Evolutionary conservation across 2,113 vertebrate genomes (phyloP).

Genomic region (Tyrannus savana): DNA sequence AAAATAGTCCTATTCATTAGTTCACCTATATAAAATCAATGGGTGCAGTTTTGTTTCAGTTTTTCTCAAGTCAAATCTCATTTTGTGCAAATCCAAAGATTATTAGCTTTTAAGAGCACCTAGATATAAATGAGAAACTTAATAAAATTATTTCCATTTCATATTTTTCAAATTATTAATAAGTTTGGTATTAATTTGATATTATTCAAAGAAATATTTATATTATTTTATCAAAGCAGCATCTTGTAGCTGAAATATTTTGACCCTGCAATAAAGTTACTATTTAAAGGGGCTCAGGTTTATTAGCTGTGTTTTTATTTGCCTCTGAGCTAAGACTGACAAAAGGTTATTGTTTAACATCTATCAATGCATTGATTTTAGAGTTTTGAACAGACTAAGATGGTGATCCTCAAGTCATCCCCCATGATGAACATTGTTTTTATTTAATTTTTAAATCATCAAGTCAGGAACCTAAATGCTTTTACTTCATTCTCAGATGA

Average conservation of each 20-base stretch:
- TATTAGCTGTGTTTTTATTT: not conserved
- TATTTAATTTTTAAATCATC: not conserved
- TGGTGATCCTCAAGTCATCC: not conserved
- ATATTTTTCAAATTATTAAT: not conserved
- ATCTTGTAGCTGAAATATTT: not conserved
- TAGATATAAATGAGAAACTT: not conserved
- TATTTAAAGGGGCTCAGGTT: not conserved
- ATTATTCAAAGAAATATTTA: not conserved
- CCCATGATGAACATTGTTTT: not conserved
- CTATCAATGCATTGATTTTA: not conserved
- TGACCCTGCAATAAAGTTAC: not conserved
- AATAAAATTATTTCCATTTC: not conserved
- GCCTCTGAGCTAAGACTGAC: not conserved
- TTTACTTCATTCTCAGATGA: not conserved
- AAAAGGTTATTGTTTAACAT: not conserved
- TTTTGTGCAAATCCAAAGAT: not conserved
- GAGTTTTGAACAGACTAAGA: not conserved
- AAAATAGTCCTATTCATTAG: not conserved
- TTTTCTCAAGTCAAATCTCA: not conserved
- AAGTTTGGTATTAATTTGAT: not conserved
- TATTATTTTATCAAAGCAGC: not conserved
- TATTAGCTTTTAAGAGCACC: not conserved
- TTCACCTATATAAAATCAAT: not conserved
- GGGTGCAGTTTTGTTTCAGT: not conserved
- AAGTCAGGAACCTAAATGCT: not conserved